Evolutionary conservation across 2,888 invertebrate genomes (phyloP), one percentile per base, ranked within the genome.

Genomic region (Trichogramma dendrolimi): DNA sequence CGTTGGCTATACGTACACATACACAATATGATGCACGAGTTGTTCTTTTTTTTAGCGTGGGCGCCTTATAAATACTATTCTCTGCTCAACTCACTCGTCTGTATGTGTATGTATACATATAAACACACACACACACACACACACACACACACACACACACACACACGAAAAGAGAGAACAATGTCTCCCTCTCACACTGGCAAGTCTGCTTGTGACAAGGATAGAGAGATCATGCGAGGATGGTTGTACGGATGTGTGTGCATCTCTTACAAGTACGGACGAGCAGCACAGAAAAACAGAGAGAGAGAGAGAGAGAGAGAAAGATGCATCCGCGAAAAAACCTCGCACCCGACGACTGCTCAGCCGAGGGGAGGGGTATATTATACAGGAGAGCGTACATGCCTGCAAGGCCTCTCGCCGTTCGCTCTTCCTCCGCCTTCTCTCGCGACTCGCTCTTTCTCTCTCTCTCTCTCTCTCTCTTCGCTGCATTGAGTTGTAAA

Each of bases 401-500:
- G 66, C 69, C 68, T 64, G 66, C 68, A 68, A 70, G 71, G 70
- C 70, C 73, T 71, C 69, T 27, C 71, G 65, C 70, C 69, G 39
- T 27, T 27, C 27, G 27, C 50, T 50, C 50, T 52, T 66, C 60
- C 27, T 27, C 68, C 67, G 73, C 77, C 77, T 78, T 78, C 76
- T 76, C 77, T 78, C 77, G 77, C 77, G 78, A 78, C 75, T 76
- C 77, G 27, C 49, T 27, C 27, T 14, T 14, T 14, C 14, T 14
- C 14, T 1, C 14, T n/a, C n/a, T n/a, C 49, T 49, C 49, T 49
- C 50, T 14, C 39, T 39, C 39, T 50, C 54, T 42, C 54, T 27
- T 47, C 68, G 61, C 69, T 68, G 74, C 78, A 79, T 79, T 79
- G 78, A 78, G 79, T 79, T 78, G 79, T 79, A 79, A 79, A 77